Percentiles rank a stretch among this genome's conserved stretches.
These are phyloP conservation scores for Larimichthys crocea DNA, from an alignment of 2,113 vertebrate species.

Conservation along the genomic window DNA sequence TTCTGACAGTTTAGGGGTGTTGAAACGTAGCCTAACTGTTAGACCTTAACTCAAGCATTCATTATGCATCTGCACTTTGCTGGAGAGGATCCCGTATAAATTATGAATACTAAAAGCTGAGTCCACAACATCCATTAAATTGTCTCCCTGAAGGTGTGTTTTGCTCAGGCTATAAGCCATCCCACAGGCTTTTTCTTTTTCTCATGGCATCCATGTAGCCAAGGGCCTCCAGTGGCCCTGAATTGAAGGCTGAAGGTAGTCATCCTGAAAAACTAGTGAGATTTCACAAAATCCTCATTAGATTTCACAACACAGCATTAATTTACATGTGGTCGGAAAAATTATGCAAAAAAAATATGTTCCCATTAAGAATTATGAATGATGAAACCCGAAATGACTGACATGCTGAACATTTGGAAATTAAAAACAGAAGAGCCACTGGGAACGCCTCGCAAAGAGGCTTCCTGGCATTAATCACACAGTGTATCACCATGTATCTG, in stretches of 20 bases:
- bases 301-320: neutral
- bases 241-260: constrained; percentile 22
- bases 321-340: neutral
- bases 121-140: constrained; percentile 85
- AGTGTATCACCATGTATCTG: constrained; percentile 36
- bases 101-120: constrained; percentile 88
- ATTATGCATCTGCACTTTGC: constrained; percentile 86
- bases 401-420: constrained; percentile 29
- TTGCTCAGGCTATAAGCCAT: constrained; percentile 62
- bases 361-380: constrained; percentile 8
- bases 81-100: constrained; percentile 83
- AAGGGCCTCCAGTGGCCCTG: constrained; percentile 31
- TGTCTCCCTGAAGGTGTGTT: constrained; percentile 76
- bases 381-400: constrained; percentile 40
- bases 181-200: constrained; percentile 58
- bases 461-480: constrained; percentile 44
- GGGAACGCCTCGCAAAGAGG: constrained; percentile 40
- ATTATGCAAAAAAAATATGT: constrained; percentile 7
- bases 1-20: constrained; percentile 79
- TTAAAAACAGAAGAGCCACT: constrained; percentile 55
- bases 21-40: constrained; percentile 78
- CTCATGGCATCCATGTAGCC: constrained; percentile 54
- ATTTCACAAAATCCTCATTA: constrained; percentile 24
- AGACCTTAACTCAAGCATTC: constrained; percentile 82
- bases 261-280: constrained; percentile 11